Base-by-base conservation (phyloP, 2,888 invertebrate genomes). In the Pseudeuparius sepicola region DNA sequence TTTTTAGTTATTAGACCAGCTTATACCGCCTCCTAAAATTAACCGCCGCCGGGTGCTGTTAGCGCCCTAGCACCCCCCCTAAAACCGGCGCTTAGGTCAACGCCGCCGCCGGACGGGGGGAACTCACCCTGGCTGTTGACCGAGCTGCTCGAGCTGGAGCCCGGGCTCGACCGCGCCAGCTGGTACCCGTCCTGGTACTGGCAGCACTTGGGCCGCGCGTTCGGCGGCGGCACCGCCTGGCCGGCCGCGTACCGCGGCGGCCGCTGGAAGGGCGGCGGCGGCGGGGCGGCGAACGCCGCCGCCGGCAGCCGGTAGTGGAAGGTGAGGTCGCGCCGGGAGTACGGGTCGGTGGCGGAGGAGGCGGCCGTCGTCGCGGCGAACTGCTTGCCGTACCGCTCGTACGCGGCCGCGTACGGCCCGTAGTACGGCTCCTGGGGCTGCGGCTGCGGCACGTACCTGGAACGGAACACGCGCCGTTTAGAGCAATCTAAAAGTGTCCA, bases 371-470 rank as follows among this genome's bases (percentile, higher is more conserved):
- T n/a, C n/a, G n/a, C n/a, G n/a, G n/a, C n/a, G 41, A 37, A 42
- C 24, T 40, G 42, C 28, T 46, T 46, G 35, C 44, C 52, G 45
- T 60, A 60, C 7, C 54, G 46, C 33, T 56, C 54, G 45, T 57
- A 57, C 11, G 48, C 31, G 16, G 48, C 40, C 34, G 54, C 54
- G 39, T 55, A 53, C 30, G 49, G 39, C 45, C 67, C 68, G 48
- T 71, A 71, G 57, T 72, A 72, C 28, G 68, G 67, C 45, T 70
- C 70, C 34, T 67, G 69, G 10, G 68, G 68, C 41, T 68, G 40
- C 9, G 43, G 72, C 50, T 73, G 68, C 36, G 78, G 76, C 46
- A 78, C 75, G 57, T 79, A 79, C 49, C 79, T 71, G 15, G 5
- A 24, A 35, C 18, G 15, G 28, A 26, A 25, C n/a, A n/a, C n/a